A percentile compares a stretch with the other conserved stretches of the same genome.
phyloP scores from a whole-genome alignment of 2,797 vertebrate genomes.

The Phyllotis vaccarum region DNA sequence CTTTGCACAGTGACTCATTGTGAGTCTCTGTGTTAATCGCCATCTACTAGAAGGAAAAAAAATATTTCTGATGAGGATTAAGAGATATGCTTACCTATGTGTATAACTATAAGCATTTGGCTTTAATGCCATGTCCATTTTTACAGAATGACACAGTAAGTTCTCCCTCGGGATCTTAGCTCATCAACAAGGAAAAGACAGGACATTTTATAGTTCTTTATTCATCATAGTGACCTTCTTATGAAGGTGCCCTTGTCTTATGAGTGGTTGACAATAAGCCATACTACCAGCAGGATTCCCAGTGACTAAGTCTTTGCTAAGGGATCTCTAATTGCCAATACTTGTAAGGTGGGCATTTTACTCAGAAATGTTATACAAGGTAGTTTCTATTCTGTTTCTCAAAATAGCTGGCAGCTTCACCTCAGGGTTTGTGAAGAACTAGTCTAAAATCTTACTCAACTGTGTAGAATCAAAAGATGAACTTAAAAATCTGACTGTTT shows the following conservation, averaged over 20 bases:
- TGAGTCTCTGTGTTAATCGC: not conserved
- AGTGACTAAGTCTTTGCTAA: not conserved
- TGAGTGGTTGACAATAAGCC: not conserved
- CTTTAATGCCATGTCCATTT: not conserved
- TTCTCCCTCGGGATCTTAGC: not conserved
- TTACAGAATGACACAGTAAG: not conserved
- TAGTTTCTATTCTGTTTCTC: conserved; percentile 14
- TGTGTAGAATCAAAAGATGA: conserved; percentile 30
- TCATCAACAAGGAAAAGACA: not conserved
- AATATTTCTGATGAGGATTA: not conserved
- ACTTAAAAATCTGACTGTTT: not conserved
- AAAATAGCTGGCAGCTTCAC: not conserved
- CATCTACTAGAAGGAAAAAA: not conserved
- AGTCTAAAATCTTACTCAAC: not conserved
- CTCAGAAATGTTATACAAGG: not conserved
- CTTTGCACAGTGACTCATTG: not conserved
- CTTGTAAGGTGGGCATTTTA: not conserved
- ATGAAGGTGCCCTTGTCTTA: not conserved
- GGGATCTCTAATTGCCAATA: not conserved
- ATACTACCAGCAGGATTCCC: not conserved
- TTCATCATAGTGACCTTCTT: not conserved
- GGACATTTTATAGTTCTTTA: not conserved
- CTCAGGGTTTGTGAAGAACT: not conserved
- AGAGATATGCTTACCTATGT: not conserved
- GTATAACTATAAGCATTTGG: not conserved